Evolutionary conservation across 2,797 vertebrate genomes (phyloP).

Genomic region (Schizothorax lantsangensis): DNA sequence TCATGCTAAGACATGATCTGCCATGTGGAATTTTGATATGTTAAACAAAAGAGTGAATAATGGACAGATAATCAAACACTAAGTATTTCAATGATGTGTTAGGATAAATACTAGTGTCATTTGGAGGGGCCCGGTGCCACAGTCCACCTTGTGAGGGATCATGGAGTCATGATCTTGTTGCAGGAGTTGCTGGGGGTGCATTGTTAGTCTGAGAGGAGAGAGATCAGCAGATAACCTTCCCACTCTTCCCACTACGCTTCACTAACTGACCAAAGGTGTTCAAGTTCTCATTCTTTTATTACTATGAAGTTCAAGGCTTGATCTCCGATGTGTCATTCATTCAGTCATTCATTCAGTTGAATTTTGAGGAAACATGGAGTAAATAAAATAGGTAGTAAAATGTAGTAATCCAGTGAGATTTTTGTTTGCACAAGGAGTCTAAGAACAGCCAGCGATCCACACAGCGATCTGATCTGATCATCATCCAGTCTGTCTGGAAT

Average conservation of each 20-base stretch:
- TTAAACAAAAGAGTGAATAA: neutral
- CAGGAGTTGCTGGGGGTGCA: slow-evolving; percentile 52
- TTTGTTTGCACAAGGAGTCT: too few species aligned
- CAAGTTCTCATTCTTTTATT: slow-evolving; percentile 43
- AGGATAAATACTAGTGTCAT: neutral
- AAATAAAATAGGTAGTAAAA: too few species aligned
- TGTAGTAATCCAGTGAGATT: too few species aligned
- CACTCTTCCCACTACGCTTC: slow-evolving; percentile 4
- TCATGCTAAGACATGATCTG: slow-evolving; percentile 21
- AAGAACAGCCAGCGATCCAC: too few species aligned
- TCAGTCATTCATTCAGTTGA: too few species aligned
- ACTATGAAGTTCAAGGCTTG: slow-evolving; percentile 59
- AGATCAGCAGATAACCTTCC: slow-evolving; percentile 64
- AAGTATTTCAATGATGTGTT: slow-evolving; percentile 9
- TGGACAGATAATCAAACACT: neutral
- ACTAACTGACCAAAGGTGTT: slow-evolving; percentile 38
- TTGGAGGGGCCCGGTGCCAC: neutral
- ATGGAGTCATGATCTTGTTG: slow-evolving; percentile 59
- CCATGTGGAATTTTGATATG: neutral
- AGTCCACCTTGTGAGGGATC: slow-evolving; percentile 51
- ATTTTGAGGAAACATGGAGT: too few species aligned
- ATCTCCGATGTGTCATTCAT: neutral
- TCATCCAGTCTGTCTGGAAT: too few species aligned
- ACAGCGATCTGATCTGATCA: too few species aligned
- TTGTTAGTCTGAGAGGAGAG: slow-evolving; percentile 43